Evolutionary conservation across 2,888 invertebrate genomes (phyloP), one percentile per base, ranked within the genome.

Genomic region (Phoenoteleia sp.): DNA sequence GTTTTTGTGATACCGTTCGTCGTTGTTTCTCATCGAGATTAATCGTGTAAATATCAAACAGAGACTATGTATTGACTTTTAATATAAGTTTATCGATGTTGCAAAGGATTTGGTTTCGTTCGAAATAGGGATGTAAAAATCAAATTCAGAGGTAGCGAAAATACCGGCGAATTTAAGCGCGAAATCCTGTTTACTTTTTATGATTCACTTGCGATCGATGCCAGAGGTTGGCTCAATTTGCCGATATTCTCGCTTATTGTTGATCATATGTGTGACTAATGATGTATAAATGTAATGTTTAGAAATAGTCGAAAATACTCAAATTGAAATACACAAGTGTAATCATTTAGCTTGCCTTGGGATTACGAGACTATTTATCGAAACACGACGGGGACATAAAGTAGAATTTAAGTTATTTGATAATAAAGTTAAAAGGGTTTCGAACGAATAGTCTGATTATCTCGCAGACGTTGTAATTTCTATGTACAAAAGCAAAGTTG

Each of bases 281-380:
- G 58, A 58, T 76, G 67, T 76, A 67, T 76, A 76, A 67, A 76
- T 76, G 76, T 76, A 67, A 67, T 58, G 76, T 67, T 49, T 76
- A 76, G 76, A 27, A 3, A 19, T 76, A 58, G 66, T 19, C 45
- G 1, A 17, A 58, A 76, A 67, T 76, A 67, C 47, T 58, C 67
- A 25, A 66, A 15, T 11, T 45, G 19, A 45, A 17, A 60, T 29
- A 72, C 56, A 67, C 25, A 42, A 21, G 66, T 58, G 36, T 76
- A 36, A 58, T 47, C 49, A 58, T 17, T 33, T 58, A 45, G 25
- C 27, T 49, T 58, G 19, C 25, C 25, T 9, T 13, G 66, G n/a
- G 58, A 58, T 67, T 58, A 27, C n/a, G 15, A n/a, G 76, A 67
- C 66, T 58, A 21, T 67, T 76, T 58, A 42, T 54, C 19, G 23